These are phyloP conservation scores for Ormyrus pomaceus DNA, from an alignment of 2,888 invertebrate species.

Conservation along the genomic window DNA sequence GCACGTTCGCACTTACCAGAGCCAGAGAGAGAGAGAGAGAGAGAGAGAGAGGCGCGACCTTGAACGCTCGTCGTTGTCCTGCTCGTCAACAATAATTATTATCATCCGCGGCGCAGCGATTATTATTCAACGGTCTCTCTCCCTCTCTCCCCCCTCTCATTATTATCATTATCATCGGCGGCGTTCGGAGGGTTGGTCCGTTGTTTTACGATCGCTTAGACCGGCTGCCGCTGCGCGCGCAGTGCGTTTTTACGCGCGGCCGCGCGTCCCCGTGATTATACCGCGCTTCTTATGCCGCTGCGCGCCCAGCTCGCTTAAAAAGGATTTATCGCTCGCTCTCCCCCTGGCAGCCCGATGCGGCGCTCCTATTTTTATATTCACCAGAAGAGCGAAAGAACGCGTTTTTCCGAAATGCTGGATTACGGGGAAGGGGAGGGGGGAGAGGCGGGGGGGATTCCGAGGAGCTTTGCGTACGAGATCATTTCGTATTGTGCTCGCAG, in stretches of 20 bases:
- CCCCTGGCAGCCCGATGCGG: background rate
- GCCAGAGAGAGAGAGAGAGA: background rate
- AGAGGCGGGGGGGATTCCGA: conserved; percentile 5
- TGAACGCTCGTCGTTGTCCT: conserved; percentile 18
- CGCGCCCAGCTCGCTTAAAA: conserved; percentile 12
- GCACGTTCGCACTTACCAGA: too few species aligned
- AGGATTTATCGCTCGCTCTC: conserved; percentile 44
- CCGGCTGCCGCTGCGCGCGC: background rate
- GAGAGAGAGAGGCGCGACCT: background rate
- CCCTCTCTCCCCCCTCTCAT: conserved; percentile 33
- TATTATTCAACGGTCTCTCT: conserved; percentile 61
- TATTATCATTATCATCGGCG: conserved; percentile 41
- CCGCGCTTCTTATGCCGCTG: background rate
- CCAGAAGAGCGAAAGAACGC: background rate
- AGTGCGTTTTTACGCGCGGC: background rate
- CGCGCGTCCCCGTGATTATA: conserved; percentile 36
- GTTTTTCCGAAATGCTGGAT: conserved; percentile 46
- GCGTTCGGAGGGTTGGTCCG: conserved; percentile 31
- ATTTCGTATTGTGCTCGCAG: too few species aligned
- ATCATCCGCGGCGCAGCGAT: conserved; percentile 49
- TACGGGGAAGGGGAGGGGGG: conserved; percentile 19
- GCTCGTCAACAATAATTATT: conserved; percentile 18
- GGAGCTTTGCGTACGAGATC: conserved; percentile 2
- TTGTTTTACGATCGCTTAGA: conserved; percentile 48
- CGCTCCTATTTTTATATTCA: conserved; percentile 6